phyloP scores from a whole-genome alignment of 1,140 invertebrate species.

The Palaemon carinicauda region DNA sequence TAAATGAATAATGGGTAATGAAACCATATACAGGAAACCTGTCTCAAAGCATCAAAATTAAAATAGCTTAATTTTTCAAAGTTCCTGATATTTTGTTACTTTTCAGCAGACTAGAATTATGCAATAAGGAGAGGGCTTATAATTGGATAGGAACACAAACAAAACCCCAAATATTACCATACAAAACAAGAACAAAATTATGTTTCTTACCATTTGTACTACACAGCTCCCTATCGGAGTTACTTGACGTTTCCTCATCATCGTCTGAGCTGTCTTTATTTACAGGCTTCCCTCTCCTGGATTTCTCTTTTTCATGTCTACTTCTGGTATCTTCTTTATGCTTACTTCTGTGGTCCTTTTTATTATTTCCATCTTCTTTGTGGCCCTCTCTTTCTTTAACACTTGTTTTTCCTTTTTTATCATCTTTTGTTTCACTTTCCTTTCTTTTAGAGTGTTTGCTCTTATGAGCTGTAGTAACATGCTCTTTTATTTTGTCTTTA shows the following conservation, averaged over 20 bases:
- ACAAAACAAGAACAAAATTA: not conserved
- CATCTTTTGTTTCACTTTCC: not conserved
- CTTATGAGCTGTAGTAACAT: too few relatives aligned
- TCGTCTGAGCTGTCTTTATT: not conserved
- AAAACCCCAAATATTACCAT: too few relatives aligned
- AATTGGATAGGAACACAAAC: too few relatives aligned
- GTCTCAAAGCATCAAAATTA: too few relatives aligned
- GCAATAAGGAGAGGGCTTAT: too few relatives aligned
- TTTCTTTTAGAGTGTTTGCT: not conserved
- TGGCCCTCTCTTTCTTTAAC: not conserved
- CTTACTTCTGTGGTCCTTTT: not conserved
- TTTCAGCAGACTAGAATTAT: too few relatives aligned
- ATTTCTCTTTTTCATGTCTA: not conserved
- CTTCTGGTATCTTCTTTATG: not conserved
- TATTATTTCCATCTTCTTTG: not conserved
- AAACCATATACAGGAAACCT: too few relatives aligned
- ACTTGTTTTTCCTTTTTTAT: not conserved
- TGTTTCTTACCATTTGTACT: not conserved
- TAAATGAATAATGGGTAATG: too few relatives aligned
- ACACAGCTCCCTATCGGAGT: not conserved
- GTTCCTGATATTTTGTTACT: too few relatives aligned
- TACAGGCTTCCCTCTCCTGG: too few relatives aligned
- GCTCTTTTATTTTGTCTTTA: constrained; percentile 5
- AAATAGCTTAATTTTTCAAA: too few relatives aligned
- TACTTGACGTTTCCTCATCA: not conserved